Evolutionary conservation across 2,888 invertebrate genomes (phyloP), one percentile per base, ranked within the genome.

Genomic region (Drosophila vallismaia): DNA sequence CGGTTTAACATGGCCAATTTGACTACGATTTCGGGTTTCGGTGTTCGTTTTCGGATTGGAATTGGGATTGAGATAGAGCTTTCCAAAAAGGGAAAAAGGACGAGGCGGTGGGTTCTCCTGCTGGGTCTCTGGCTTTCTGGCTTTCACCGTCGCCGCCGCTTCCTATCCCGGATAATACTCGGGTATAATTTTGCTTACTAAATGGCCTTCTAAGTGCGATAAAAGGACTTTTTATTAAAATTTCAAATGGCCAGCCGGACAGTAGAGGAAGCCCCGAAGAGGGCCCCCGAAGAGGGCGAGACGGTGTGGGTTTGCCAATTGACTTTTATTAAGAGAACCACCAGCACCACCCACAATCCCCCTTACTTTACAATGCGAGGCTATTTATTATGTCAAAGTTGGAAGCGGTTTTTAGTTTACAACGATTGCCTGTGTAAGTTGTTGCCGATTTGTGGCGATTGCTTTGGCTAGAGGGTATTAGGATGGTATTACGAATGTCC

Each of bases 1-100:
- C 74, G 82, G 82, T 79, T 84, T 79, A 81, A 81, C 82, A 79
- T 79, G 85, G 82, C 82, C 82, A 82, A 82, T 82, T 82, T 82
- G 85, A 77, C 81, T 81, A 75, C 74, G 81, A 81, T 81, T 81
- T 79, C 59, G 68, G 74, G 69, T 70, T 78, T 76, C 42, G 54
- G 62, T 56, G 51, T 52, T 54, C 45, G 50, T 28, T 62, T 54
- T 44, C 49, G 48, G 24, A 58, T 46, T 36, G 14, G 46, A 55
- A 74, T 71, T 54, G 54, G 63, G 57, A 46, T 66, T 49, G 52
- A 44, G 45, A 46, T 64, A 62, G 42, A 28, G 28, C 24, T 62
- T 62, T 52, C 63, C 12, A 12, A 8, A 29, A 36, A 10, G 44
- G 14, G 29, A 44, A 48, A 58, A 28, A 49, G 63, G 60, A 40